A percentile compares a stretch with the other conserved stretches of the same genome.
Conservation (phyloP, 2,113 vertebrate genomes). For the Strigops habroptila region DNA sequence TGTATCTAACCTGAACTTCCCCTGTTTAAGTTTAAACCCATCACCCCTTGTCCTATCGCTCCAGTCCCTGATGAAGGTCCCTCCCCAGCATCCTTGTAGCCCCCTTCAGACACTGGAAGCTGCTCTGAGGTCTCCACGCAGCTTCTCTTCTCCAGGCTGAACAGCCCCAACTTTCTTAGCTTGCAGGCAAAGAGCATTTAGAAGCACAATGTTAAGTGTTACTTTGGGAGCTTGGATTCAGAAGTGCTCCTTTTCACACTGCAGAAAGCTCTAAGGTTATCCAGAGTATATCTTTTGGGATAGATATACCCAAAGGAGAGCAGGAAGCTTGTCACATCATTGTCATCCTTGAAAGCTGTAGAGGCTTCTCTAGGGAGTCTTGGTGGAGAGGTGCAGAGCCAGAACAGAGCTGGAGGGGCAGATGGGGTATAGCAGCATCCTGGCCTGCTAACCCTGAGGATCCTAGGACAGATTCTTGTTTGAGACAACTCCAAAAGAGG, state of each 20-base stretch:
- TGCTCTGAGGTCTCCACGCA: neutral
- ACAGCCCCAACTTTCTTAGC: neutral
- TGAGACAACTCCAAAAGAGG: neutral
- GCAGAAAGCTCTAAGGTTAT: neutral
- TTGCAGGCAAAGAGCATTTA: neutral
- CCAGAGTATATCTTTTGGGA: neutral
- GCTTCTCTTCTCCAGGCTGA: neutral
- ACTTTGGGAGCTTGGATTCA: neutral
- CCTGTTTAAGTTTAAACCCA: neutral
- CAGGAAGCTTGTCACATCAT: neutral
- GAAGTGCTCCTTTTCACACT: neutral
- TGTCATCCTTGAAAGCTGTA: neutral
- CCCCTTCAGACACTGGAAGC: neutral
- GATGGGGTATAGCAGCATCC: neutral
- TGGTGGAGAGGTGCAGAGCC: neutral
- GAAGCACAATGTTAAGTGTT: neutral
- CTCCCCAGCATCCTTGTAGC: neutral
- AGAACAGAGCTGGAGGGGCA: neutral
- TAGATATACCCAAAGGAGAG: neutral
- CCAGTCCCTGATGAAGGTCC: neutral
- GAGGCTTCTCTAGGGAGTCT: neutral
- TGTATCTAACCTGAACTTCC: neutral
- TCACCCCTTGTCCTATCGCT: neutral
- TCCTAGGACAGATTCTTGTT: neutral
- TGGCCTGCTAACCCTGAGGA: neutral